phyloP scores from a whole-genome alignment of 2,113 vertebrate species.

The Myxocyprinus asiaticus region DNA sequence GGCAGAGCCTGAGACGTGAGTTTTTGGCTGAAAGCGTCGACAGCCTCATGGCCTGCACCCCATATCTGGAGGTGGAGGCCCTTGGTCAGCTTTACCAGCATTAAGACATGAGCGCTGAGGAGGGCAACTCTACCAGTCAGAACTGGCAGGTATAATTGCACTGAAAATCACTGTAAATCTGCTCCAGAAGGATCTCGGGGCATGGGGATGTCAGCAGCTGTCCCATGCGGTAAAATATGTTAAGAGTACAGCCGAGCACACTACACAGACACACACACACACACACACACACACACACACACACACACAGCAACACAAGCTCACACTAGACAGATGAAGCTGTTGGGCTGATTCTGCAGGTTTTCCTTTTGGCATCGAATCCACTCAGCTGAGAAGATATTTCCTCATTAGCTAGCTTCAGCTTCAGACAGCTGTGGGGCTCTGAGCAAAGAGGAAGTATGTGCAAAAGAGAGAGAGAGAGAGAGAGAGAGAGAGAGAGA shows the following conservation, averaged over 20 bases:
- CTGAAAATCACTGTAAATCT: slow-evolving; percentile 79
- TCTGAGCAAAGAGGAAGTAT: slow-evolving; percentile 58
- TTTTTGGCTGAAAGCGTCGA: not conserved
- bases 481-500: too few relatives aligned
- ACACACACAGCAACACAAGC: slow-evolving; percentile 6
- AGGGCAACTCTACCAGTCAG: slow-evolving; percentile 73
- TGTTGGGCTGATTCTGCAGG: slow-evolving; percentile 76
- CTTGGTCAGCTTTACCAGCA: slow-evolving; percentile 55
- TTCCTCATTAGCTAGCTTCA: slow-evolving; percentile 76
- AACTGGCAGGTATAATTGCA: slow-evolving; percentile 78
- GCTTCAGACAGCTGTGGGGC: slow-evolving; percentile 73
- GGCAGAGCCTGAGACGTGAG: not conserved
- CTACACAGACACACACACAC: slow-evolving; percentile 44
- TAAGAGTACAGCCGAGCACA: slow-evolving; percentile 57
- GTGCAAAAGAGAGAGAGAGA: slow-evolving; percentile 21
- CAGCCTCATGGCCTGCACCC: slow-evolving; percentile 5
- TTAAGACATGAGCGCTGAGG: slow-evolving; percentile 69
- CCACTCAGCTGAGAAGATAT: slow-evolving; percentile 77
- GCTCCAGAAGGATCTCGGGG: slow-evolving; percentile 71
- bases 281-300: too few relatives aligned
- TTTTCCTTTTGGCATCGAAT: slow-evolving; percentile 73
- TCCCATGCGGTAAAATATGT: slow-evolving; percentile 71
- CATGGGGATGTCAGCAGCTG: slow-evolving; percentile 67
- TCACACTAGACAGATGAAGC: slow-evolving; percentile 70
- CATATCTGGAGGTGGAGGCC: slow-evolving; percentile 45